Percentiles rank a stretch among this genome's conserved stretches.
Evolutionary conservation across 2,888 invertebrate genomes (phyloP).

Genomic region (Nephrotoma guestfalica): DNA sequence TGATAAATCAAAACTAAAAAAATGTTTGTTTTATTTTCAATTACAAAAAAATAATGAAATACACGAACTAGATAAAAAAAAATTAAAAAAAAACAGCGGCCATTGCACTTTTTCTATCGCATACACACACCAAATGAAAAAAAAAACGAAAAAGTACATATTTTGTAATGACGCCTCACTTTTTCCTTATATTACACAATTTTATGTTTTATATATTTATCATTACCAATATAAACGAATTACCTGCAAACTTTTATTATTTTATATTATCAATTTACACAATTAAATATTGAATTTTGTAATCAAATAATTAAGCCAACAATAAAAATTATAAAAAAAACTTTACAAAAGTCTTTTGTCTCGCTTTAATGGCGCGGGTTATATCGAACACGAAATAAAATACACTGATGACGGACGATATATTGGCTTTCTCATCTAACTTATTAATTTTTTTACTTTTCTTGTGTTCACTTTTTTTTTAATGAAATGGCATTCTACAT

Average conservation of each 20-base stretch:
- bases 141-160: not conserved
- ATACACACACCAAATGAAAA: not conserved
- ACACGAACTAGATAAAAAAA: not conserved
- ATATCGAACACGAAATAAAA: not conserved
- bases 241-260: not conserved
- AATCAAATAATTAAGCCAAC: not conserved
- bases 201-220: not conserved
- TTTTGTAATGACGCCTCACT: not conserved
- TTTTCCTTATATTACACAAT: not conserved
- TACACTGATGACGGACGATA: not conserved
- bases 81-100: not conserved
- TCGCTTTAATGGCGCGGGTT: conserved; percentile 29
- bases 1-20: not conserved
- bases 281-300: not conserved
- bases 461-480: conserved; percentile 16
- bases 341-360: conserved; percentile 32
- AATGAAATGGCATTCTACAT: conserved; percentile 36
- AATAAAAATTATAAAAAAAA: not conserved
- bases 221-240: not conserved
- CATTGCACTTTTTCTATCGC: conserved; percentile 5
- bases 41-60: not conserved
- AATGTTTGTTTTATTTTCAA: not conserved
- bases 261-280: not conserved
- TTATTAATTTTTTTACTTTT: not conserved
- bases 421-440: not conserved